Evolutionary conservation across 2,113 vertebrate species (phyloP).

Genomic region (Carassius gibelio): DNA sequence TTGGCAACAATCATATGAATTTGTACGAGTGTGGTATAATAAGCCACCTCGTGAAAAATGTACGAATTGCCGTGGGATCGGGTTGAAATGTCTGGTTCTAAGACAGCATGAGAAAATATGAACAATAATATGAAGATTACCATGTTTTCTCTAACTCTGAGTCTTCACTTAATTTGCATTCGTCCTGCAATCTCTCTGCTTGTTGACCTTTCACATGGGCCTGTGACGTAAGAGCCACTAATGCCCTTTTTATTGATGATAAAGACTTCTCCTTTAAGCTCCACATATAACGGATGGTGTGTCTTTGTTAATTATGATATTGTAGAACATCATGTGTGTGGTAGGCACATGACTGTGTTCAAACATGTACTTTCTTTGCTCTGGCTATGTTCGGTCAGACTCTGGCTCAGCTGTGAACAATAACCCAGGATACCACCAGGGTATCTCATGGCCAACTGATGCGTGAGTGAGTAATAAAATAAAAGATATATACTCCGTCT

Average conservation of each 20-base stretch:
- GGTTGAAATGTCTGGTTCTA: neutral
- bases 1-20: too few relatives aligned
- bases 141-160: neutral
- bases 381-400: constrained; percentile 10
- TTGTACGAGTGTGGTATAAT: too few relatives aligned
- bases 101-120: neutral
- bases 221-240: neutral
- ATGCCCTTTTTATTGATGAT: neutral
- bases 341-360: neutral
- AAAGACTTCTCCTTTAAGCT: neutral
- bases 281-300: neutral
- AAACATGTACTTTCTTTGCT: neutral
- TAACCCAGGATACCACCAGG: neutral
- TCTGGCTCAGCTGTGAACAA: neutral
- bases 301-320: constrained; percentile 1
- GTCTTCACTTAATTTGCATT: neutral
- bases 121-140: neutral
- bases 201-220: neutral
- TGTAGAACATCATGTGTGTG: neutral
- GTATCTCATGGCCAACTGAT: constrained; percentile 11
- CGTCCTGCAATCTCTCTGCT: neutral
- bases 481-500: constrained; percentile 56
- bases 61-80: too few relatives aligned
- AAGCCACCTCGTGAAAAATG: too few relatives aligned
- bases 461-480: constrained; percentile 61